A percentile compares a stretch with the other conserved stretches of the same genome.
Conservation (phyloP, 2,797 vertebrate species). For the Danio jaintianensis region DNA sequence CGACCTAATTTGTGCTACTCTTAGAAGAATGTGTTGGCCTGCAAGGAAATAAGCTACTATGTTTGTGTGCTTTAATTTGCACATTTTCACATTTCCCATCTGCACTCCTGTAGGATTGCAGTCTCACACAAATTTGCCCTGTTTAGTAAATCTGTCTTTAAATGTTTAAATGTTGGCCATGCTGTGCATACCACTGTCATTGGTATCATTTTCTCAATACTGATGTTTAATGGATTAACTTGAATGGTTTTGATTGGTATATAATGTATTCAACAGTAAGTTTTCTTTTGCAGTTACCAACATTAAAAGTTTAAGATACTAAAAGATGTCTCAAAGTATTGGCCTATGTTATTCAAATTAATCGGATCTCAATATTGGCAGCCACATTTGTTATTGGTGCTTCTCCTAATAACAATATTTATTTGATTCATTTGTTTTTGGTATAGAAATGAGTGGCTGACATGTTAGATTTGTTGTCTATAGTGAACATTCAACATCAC, state of each 20-base stretch:
- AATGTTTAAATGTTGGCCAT: neutral
- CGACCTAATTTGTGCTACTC: too few species aligned
- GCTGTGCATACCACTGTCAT: neutral
- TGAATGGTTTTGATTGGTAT: neutral
- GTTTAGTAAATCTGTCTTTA: too few species aligned
- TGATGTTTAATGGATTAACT: neutral
- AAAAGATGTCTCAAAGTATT: neutral
- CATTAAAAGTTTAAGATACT: neutral
- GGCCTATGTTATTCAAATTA: neutral
- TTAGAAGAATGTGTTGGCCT: too few species aligned
- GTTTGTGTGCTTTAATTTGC: too few species aligned
- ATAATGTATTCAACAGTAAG: too few species aligned
- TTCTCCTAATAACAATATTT: neutral
- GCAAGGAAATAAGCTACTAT: too few species aligned
- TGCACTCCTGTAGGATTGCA: too few species aligned
- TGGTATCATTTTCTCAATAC: neutral
- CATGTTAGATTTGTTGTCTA: neutral
- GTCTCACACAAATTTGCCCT: too few species aligned
- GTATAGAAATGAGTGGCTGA: neutral
- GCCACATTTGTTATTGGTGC: neutral
- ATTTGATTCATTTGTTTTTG: neutral
- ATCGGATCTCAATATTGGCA: neutral
- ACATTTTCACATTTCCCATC: too few species aligned
- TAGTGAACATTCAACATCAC: neutral
- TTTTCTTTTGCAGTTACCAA: neutral